Conservation (phyloP, 2,797 vertebrate genomes). For the Cyclopterus lumpus region DNA sequence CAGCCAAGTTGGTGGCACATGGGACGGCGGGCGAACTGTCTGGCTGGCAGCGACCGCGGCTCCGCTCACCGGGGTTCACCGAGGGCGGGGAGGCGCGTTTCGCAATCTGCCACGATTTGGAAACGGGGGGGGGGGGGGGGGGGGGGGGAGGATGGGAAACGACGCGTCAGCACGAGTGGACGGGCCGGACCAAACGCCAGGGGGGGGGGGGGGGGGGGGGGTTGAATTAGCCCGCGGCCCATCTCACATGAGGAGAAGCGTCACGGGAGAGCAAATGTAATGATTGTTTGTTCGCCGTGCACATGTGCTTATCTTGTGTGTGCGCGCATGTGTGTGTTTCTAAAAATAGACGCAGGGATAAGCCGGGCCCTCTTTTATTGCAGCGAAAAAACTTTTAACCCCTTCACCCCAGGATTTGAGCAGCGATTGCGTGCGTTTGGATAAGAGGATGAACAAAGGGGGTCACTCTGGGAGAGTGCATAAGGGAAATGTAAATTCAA, state of each 20-base stretch:
- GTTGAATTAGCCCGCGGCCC: no score
- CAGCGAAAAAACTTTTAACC: constrained; percentile 81
- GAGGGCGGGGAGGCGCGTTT: constrained; percentile 45
- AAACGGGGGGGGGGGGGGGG: no score
- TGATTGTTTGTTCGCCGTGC: constrained; percentile 71
- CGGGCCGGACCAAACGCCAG: no score
- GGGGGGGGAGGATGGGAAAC: constrained; percentile 35
- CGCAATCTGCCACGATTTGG: constrained; percentile 46
- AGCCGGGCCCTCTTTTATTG: constrained; percentile 81
- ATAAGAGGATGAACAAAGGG: constrained; percentile 42
- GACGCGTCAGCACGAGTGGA: constrained; percentile 57
- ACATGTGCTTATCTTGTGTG: constrained; percentile 71
- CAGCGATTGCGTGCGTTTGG: constrained; percentile 35
- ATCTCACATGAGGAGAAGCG: constrained; percentile 35
- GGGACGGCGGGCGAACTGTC: constrained; percentile 37
- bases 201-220: no score
- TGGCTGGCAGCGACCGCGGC: constrained; percentile 52
- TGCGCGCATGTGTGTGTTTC: constrained; percentile 68
- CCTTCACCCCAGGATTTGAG: constrained; percentile 67
- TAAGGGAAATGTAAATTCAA: constrained; percentile 37
- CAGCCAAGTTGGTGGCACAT: constrained; percentile 62
- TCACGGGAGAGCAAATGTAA: constrained; percentile 72
- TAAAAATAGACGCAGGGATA: constrained; percentile 81
- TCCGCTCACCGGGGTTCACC: constrained; percentile 22
- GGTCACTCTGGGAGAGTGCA: constrained; percentile 21